These are phyloP conservation scores for Cetoscarus ocellatus DNA, from an alignment of 2,797 vertebrate genomes.

Conservation along the genomic window DNA sequence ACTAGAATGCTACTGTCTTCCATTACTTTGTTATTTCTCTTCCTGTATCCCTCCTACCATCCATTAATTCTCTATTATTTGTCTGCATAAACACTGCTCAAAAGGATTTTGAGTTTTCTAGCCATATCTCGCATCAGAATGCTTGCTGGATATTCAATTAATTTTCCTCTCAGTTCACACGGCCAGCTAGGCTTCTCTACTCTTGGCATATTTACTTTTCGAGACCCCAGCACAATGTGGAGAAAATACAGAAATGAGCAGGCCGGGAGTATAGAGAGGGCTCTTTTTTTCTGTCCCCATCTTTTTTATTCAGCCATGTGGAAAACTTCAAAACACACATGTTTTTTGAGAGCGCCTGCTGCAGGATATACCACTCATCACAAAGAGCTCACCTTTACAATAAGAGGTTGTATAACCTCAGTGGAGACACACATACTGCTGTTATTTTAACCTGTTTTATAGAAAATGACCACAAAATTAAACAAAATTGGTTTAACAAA, in stretches of 20 bases:
- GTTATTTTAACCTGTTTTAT: too few relatives aligned
- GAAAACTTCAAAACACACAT: constrained; percentile 43
- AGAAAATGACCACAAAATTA: too few relatives aligned
- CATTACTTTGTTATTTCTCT: constrained; percentile 33
- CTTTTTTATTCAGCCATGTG: constrained; percentile 41
- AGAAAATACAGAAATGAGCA: constrained; percentile 53
- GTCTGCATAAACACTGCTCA: constrained; percentile 27
- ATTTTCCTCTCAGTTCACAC: constrained; percentile 56
- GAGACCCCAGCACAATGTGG: constrained; percentile 42
- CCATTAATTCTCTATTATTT: constrained; percentile 42
- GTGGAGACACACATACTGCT: background rate
- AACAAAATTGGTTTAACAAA: background rate
- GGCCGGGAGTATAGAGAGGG: constrained; percentile 32
- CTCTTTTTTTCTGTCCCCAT: constrained; percentile 29
- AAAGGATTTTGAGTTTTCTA: constrained; percentile 57
- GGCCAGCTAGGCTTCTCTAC: constrained; percentile 57
- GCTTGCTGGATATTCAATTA: constrained; percentile 74
- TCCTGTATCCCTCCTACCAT: constrained; percentile 6
- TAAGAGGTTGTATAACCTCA: background rate
- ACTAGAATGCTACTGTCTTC: constrained; percentile 28
- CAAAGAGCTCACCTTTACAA: constrained; percentile 13
- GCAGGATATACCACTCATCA: constrained; percentile 32
- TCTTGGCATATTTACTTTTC: constrained; percentile 68
- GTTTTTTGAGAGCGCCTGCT: constrained; percentile 41
- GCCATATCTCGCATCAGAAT: constrained; percentile 65